A percentile compares a stretch with the other conserved stretches of the same genome.
Conservation (phyloP, 1,140 invertebrate species). For the Zophobas atratus region DNA sequence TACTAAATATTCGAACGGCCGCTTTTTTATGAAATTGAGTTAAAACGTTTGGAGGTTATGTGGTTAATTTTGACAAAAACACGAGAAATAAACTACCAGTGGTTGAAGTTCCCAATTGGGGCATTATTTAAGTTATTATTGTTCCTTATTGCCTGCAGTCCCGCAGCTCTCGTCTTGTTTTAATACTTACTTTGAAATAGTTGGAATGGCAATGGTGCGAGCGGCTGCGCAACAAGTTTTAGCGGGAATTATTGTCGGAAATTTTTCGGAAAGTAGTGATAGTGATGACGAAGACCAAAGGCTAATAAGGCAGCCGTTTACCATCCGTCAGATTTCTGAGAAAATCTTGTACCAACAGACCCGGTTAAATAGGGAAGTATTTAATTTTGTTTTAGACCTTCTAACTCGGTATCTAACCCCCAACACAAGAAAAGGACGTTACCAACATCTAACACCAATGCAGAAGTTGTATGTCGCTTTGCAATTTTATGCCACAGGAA, state of each 20-base stretch:
- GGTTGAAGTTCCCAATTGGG: too few relatives aligned
- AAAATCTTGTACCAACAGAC: neutral
- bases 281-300: neutral
- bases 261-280: neutral
- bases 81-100: too few relatives aligned
- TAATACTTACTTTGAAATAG: too few relatives aligned
- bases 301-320: neutral
- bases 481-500: neutral
- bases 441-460: neutral
- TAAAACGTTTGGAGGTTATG: too few relatives aligned
- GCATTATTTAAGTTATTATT: too few relatives aligned
- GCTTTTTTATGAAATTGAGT: too few relatives aligned
- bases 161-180: too few relatives aligned
- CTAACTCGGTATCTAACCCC: neutral
- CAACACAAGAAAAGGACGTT: neutral
- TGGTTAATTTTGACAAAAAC: too few relatives aligned
- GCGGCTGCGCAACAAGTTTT: neutral
- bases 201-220: neutral
- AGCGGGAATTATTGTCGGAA: neutral
- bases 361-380: neutral
- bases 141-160: too few relatives aligned
- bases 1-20: too few relatives aligned
- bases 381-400: neutral
- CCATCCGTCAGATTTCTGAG: neutral
- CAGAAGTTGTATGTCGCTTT: neutral